Percentiles rank a stretch among this genome's conserved stretches.
Evolutionary conservation across 2,113 vertebrate species (phyloP).

Genomic region (Prinia subflava): DNA sequence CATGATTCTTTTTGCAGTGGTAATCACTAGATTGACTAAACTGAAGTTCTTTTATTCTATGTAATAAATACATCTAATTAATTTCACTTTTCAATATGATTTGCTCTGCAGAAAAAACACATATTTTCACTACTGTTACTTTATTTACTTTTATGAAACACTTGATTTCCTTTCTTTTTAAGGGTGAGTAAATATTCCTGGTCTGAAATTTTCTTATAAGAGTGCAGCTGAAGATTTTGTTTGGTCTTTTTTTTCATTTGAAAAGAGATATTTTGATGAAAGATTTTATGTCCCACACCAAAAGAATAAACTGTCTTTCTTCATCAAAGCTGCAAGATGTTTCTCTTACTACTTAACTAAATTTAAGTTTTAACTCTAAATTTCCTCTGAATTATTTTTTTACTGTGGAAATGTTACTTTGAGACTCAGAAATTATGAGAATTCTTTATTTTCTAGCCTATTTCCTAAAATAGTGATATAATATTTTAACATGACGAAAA

Average conservation of each 20-base stretch:
- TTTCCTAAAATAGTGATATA: background rate
- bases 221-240: background rate
- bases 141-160: background rate
- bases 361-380: background rate
- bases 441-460: background rate
- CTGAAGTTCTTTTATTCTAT: background rate
- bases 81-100: background rate
- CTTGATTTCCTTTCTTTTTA: background rate
- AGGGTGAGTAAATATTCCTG: background rate
- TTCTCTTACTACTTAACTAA: background rate
- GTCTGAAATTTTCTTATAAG: background rate
- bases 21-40: background rate
- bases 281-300: background rate
- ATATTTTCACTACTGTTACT: background rate
- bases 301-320: background rate
- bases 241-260: background rate
- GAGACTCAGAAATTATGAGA: background rate
- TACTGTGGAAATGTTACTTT: background rate
- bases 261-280: background rate
- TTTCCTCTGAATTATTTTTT: background rate
- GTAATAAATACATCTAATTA: background rate
- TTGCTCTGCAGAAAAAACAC: background rate
- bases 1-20: background rate
- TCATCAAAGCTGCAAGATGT: background rate
- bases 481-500: background rate